Percentiles rank a stretch among this genome's conserved stretches.
phyloP scores from a whole-genome alignment of 1,140 invertebrate species.

The Trachelipus rathkii region DNA sequence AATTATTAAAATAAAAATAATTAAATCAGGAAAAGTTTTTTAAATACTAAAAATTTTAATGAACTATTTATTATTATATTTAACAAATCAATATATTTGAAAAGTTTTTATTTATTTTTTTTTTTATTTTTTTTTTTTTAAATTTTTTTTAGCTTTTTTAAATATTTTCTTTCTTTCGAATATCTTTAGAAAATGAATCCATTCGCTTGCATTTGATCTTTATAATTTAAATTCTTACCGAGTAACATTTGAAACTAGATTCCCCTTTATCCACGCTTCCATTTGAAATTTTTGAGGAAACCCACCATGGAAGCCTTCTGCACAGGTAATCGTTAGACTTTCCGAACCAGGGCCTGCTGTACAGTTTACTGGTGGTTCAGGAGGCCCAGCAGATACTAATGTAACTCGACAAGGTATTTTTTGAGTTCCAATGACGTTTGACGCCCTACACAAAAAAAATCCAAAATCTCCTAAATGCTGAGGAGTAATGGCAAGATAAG shows the following conservation, averaged over 20 bases:
- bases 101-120: too few relatives aligned
- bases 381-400: conserved; percentile 65
- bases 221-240: conserved; percentile 13
- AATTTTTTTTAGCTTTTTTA: too few relatives aligned
- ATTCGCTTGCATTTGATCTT: too few relatives aligned
- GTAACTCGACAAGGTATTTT: conserved; percentile 63
- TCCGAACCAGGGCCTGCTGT: conserved; percentile 49
- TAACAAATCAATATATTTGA: too few relatives aligned
- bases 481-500: not conserved
- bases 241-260: conserved; percentile 29
- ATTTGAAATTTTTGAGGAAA: conserved; percentile 39
- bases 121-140: too few relatives aligned
- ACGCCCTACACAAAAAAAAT: conserved; percentile 41
- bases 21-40: too few relatives aligned
- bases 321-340: conserved; percentile 69
- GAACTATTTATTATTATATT: too few relatives aligned
- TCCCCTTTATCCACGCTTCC: conserved; percentile 27
- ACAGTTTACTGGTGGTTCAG: conserved; percentile 74
- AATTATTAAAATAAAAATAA: too few relatives aligned
- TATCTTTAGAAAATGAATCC: too few relatives aligned
- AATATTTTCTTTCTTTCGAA: too few relatives aligned
- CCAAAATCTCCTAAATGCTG: not conserved
- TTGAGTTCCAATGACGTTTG: conserved; percentile 64
- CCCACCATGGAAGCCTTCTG: conserved; percentile 74
- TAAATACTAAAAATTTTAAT: too few relatives aligned